Conservation (phyloP, 2,797 vertebrate genomes). For the Myotis daubentonii region DNA sequence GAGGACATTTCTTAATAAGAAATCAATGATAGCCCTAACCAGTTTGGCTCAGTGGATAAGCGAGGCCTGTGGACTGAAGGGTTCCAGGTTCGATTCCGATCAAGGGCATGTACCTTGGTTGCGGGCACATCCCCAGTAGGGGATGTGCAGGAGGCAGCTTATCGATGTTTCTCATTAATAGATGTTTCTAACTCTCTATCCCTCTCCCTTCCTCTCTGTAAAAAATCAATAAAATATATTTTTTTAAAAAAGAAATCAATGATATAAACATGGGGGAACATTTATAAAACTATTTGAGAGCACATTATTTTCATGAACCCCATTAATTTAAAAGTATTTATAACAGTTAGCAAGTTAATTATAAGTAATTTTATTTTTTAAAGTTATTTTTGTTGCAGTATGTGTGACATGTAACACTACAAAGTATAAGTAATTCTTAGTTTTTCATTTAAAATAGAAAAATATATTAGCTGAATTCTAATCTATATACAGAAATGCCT, state of each 20-base stretch:
- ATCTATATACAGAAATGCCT: not conserved
- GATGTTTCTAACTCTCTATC: too few relatives aligned
- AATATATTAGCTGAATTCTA: not conserved
- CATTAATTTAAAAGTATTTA: constrained; percentile 34
- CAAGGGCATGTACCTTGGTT: too few relatives aligned
- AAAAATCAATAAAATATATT: too few relatives aligned
- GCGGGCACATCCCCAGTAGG: too few relatives aligned
- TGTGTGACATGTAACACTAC: not conserved
- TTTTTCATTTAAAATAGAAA: constrained; percentile 43
- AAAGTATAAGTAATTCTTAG: not conserved
- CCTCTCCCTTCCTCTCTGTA: too few relatives aligned
- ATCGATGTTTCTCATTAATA: too few relatives aligned
- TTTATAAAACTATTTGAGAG: not conserved
- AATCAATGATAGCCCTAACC: not conserved
- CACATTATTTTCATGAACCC: constrained; percentile 13
- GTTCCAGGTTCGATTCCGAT: too few relatives aligned
- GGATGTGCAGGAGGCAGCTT: too few relatives aligned
- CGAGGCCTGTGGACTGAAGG: too few relatives aligned
- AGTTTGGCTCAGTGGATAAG: too few relatives aligned
- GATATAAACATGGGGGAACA: not conserved
- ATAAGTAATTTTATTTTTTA: not conserved
- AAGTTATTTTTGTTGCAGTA: not conserved
- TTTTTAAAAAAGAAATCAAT: constrained; percentile 13
- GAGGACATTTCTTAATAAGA: constrained; percentile 13
- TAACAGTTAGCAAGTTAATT: constrained; percentile 31